These are phyloP conservation scores for Agrochola circellaris DNA, from an alignment of 2,888 invertebrate genomes.

Conservation along the genomic window DNA sequence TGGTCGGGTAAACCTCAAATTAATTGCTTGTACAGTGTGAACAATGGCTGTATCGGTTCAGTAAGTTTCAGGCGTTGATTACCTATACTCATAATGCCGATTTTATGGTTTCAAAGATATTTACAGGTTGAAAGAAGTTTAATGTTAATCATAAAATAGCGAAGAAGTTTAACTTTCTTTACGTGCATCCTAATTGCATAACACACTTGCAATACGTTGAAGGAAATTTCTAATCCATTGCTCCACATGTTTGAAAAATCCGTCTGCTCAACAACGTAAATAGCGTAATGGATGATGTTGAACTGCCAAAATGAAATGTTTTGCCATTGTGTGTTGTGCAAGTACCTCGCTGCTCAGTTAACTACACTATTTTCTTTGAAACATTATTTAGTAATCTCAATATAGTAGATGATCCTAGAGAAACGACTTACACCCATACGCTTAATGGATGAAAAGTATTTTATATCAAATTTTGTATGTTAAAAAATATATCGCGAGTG, in stretches of 20 bases:
- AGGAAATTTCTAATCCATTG: background rate
- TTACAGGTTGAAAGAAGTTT: background rate
- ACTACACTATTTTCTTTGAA: too few species aligned
- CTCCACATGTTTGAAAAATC: background rate
- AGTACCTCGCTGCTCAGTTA: too few species aligned
- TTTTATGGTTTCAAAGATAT: background rate
- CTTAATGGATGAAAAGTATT: too few species aligned
- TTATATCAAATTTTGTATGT: too few species aligned
- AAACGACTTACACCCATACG: too few species aligned
- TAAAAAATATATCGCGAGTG: too few species aligned
- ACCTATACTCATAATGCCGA: background rate
- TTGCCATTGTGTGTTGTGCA: too few species aligned
- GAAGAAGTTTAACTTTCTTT: too few species aligned
- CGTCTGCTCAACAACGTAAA: background rate
- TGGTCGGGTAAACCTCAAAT: slow-evolving; percentile 55
- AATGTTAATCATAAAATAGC: background rate
- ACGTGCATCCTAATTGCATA: background rate
- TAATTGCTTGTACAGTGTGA: slow-evolving; percentile 39
- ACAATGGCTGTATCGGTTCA: slow-evolving; percentile 19
- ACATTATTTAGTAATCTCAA: too few species aligned
- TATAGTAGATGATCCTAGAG: too few species aligned
- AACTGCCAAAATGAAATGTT: background rate
- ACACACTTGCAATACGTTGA: background rate
- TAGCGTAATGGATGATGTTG: background rate
- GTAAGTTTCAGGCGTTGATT: background rate